phyloP scores from a whole-genome alignment of 1,140 invertebrate species.

The Lanistes nyassanus region DNA sequence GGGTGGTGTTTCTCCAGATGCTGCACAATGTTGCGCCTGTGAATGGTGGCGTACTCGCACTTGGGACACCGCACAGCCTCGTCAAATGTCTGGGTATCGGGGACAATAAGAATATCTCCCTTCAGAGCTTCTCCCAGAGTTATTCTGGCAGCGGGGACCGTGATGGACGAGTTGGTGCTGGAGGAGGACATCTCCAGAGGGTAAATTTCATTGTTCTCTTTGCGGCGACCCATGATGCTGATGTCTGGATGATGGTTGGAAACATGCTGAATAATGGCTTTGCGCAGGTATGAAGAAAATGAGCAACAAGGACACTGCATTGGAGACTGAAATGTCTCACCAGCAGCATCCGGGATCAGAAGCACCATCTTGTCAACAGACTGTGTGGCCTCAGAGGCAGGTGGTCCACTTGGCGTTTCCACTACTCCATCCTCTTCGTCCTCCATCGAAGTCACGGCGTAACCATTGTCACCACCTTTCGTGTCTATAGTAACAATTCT shows the following conservation, averaged over 20 bases:
- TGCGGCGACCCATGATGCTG: slow-evolving; percentile 30
- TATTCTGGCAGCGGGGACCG: slow-evolving; percentile 8
- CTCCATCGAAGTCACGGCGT: slow-evolving; percentile 38
- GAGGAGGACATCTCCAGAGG: slow-evolving; percentile 18
- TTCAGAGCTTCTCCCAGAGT: slow-evolving; percentile 23
- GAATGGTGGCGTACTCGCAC: slow-evolving; percentile 33
- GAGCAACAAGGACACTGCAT: slow-evolving; percentile 38
- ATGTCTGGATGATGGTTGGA: slow-evolving; percentile 31
- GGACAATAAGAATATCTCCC: slow-evolving; percentile 37
- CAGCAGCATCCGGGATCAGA: slow-evolving; percentile 31
- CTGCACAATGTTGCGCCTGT: slow-evolving; percentile 33
- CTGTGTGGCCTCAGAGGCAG: neutral
- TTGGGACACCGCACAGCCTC: slow-evolving; percentile 35
- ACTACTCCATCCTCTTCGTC: slow-evolving; percentile 23
- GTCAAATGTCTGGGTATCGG: slow-evolving; percentile 34
- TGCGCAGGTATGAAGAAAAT: slow-evolving; percentile 27
- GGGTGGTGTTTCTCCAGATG: slow-evolving; percentile 38
- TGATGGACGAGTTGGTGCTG: neutral
- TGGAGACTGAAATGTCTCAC: slow-evolving; percentile 24
- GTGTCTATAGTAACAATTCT: slow-evolving; percentile 40
- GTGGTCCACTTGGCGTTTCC: neutral
- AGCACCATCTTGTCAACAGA: slow-evolving; percentile 20
- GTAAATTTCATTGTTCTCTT: slow-evolving; percentile 26
- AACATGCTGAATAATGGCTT: slow-evolving; percentile 31
- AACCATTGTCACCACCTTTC: slow-evolving; percentile 35